Base-by-base conservation (phyloP, 92 coral and sea anemone species). In the Phenganax marumi region DNA sequence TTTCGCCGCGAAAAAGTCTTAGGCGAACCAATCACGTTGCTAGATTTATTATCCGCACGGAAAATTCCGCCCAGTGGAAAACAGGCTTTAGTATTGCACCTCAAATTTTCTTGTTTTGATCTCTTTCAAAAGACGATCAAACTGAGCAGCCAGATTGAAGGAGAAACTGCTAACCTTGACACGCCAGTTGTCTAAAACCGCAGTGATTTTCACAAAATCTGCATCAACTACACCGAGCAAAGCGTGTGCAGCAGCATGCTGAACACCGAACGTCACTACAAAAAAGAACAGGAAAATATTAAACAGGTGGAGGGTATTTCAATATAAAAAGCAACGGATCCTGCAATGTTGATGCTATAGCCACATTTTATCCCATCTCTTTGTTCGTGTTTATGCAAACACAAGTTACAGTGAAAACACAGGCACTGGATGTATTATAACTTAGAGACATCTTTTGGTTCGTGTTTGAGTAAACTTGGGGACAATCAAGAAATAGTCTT, bases 161-260 rank as follows among this genome's bases (percentile, higher is more conserved):
- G 19, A 1, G 23, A 9, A 11, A 25, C 14, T 66, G 43, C 49
- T 23, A 22, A 11, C 2, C n/a, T 49, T 33, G n/a, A 14, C 49
- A 66, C 72, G 10, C 72, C 72, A 66, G n/a, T 33, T 17, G 11
- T 66, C 50, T 19, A 66, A 9, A 10, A 66, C 72, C 17, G 11
- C 10, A 3, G 72, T 66, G 50, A 91, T 88, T 66, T 84, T 81
- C 60, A 50, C 68, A 22, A 92, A 91, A 83, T 96, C 90, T 92
- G 97, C 90, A 72, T 89, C 91, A 13, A 92, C 80, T 62, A 96
- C 52, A 65, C 91, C 90, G 12, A 96, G 86, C 69, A 90, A 88
- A 10, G 99, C 87, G 11, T 71, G 61, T 14, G 91, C 97, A 11
- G 93, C 85, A 10, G 97, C 93, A 3, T 89, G 88, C 66, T 96